Evolutionary conservation across 2,888 invertebrate species (phyloP), one percentile per base, ranked within the genome.

Genomic region (Mythimna lalbum): DNA sequence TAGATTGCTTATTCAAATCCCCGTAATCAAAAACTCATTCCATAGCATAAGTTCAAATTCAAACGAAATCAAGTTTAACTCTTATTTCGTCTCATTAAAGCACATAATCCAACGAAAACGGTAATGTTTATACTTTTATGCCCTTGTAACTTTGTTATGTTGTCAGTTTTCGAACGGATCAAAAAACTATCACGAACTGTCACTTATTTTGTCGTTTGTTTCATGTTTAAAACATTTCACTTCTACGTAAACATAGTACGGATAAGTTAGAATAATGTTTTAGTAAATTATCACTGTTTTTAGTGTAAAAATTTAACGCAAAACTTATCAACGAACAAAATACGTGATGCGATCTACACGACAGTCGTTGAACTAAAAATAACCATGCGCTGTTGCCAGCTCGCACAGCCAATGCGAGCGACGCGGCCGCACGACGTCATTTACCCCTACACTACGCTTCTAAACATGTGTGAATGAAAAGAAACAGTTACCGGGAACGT

Each of bases 261-360:
- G n/a, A 49, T 27, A 14, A 50, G 2, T 36, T 19, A 21, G 0
- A 63, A 19, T 7, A 62, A 23, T 33, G 0, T 17, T 36, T 21
- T 0, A 43, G 1, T 39, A 12, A 14, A 12, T 50, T 61, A 12
- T 12, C 55, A 63, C 31, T 27, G 6, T 59, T 59, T n/a, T 65
- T 57, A 31, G 3, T 62, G 5, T 3, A 49, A 33, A 52, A 21
- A 33, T 53, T 56, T 4, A 50, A 71, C 49, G 56, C 43, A 65
- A 56, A 50, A 59, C 33, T 43, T 21, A 52, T 12, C 4, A 17
- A 63, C 10, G 19, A 59, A 59, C 62, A 47, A 64, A 72, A 74
- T 76, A 78, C 79, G 82, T 80, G 71, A 78, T 69, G 65, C 84
- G 78, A 81, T 71, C 81, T 69, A 83, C 81, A 73, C 84, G 81